A percentile compares a stretch with the other conserved stretches of the same genome.
phyloP scores from a whole-genome alignment of 2,888 invertebrate species.

The Boloria euphrosyne region DNA sequence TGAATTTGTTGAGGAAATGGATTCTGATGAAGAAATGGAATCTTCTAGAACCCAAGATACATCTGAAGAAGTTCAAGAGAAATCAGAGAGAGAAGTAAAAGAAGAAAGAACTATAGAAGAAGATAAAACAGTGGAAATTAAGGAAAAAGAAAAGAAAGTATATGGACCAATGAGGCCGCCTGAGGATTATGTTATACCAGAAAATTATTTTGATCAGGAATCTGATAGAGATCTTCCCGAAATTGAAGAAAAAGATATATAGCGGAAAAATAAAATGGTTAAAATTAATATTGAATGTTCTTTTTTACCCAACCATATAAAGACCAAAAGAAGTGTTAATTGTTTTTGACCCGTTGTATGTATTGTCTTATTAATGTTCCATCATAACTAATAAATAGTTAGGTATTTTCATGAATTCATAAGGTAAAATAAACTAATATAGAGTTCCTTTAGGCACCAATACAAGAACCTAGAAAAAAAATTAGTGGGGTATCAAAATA shows the following conservation, averaged over 20 bases:
- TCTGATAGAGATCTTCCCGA: slow-evolving; percentile 73
- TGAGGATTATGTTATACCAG: slow-evolving; percentile 71
- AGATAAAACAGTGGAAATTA: slow-evolving; percentile 28
- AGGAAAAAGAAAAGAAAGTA: slow-evolving; percentile 50
- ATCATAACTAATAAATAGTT: too few species aligned
- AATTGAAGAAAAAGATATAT: slow-evolving; percentile 64
- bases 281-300: background rate
- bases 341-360: too few species aligned
- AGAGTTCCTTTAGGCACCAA: too few species aligned
- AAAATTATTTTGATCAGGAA: slow-evolving; percentile 70
- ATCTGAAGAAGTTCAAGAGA: background rate
- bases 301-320: background rate
- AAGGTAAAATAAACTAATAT: too few species aligned
- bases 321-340: too few species aligned
- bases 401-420: too few species aligned
- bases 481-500: too few species aligned
- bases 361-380: too few species aligned
- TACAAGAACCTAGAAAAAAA: too few species aligned
- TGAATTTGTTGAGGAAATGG: slow-evolving; percentile 80
- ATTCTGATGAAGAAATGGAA: slow-evolving; percentile 67
- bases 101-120: slow-evolving; percentile 22
- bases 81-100: slow-evolving; percentile 22
- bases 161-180: slow-evolving; percentile 79
- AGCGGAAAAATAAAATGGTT: slow-evolving; percentile 25
- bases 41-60: slow-evolving; percentile 30